These are phyloP conservation scores for Biston stratarius DNA, from an alignment of 2,888 invertebrate genomes.

Conservation along the genomic window DNA sequence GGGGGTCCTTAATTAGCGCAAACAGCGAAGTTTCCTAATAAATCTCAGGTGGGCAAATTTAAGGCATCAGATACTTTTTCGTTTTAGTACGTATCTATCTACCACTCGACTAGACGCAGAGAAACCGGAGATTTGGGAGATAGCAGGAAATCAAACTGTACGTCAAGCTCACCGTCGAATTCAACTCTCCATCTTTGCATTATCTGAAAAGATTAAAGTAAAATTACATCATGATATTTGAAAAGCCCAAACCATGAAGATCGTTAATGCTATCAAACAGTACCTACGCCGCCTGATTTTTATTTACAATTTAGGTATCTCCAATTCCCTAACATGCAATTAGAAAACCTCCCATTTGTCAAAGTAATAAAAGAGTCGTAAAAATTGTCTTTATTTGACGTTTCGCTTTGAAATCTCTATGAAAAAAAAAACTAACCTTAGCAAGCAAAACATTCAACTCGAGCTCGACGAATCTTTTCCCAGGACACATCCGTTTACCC, in stretches of 20 bases:
- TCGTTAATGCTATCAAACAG: no score
- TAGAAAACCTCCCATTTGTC: no score
- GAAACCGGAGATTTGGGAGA: constrained; percentile 91
- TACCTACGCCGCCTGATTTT: no score
- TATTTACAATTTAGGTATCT: no score
- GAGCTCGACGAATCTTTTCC: constrained; percentile 93
- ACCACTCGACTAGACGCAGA: constrained; percentile 88
- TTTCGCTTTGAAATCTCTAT: no score
- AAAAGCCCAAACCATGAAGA: no score
- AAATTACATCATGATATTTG: not conserved
- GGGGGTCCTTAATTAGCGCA: not conserved
- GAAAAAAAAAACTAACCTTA: constrained; percentile 74
- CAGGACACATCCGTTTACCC: constrained; percentile 93
- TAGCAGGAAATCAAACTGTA: constrained; percentile 93
- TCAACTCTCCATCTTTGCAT: constrained; percentile 90
- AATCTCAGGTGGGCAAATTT: constrained; percentile 2
- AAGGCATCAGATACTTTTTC: not conserved
- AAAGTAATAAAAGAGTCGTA: no score
- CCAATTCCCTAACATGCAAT: no score
- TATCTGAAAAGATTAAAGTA: constrained; percentile 81
- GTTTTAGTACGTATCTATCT: constrained; percentile 60
- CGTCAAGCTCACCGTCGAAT: constrained; percentile 89
- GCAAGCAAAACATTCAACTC: constrained; percentile 91
- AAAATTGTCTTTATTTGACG: no score
- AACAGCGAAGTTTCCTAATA: not conserved